Percentiles rank a stretch among this genome's conserved stretches.
These are phyloP conservation scores for Coregonus suidteri DNA, from an alignment of 2,797 vertebrate genomes.

Conservation along the genomic window DNA sequence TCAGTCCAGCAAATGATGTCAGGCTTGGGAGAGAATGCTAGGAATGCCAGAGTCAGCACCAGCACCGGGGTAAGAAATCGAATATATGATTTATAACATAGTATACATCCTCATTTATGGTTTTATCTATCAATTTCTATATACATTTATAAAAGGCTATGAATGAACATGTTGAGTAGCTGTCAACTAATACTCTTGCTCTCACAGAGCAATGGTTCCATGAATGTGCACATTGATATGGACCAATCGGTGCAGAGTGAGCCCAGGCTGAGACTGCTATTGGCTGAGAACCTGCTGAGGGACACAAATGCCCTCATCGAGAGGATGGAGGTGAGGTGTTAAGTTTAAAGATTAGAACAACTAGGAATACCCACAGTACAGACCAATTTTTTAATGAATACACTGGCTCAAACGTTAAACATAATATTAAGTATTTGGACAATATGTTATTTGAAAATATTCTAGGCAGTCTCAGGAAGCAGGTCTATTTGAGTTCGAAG, in stretches of 20 bases:
- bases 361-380: background rate
- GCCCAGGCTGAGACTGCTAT: constrained; percentile 84
- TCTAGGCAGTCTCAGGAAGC: background rate
- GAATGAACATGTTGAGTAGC: background rate
- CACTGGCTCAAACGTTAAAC: background rate
- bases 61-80: constrained; percentile 76
- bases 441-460: background rate
- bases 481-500: background rate
- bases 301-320: constrained; percentile 83
- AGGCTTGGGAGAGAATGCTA: constrained; percentile 74
- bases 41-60: constrained; percentile 77
- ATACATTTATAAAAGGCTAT: background rate
- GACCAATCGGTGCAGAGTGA: constrained; percentile 87
- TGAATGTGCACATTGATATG: constrained; percentile 93
- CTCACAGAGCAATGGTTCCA: constrained; percentile 80
- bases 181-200: constrained; percentile 1
- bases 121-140: background rate
- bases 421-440: background rate
- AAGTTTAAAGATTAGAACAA: background rate
- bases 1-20: constrained; percentile 83
- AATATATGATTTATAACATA: background rate
- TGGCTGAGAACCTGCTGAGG: constrained; percentile 88
- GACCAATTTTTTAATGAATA: background rate
- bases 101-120: background rate
- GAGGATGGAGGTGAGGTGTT: constrained; percentile 82